Percentiles rank a stretch among this genome's conserved stretches.
phyloP scores from a whole-genome alignment of 2,888 invertebrate genomes.

The Papilio gigon region DNA sequence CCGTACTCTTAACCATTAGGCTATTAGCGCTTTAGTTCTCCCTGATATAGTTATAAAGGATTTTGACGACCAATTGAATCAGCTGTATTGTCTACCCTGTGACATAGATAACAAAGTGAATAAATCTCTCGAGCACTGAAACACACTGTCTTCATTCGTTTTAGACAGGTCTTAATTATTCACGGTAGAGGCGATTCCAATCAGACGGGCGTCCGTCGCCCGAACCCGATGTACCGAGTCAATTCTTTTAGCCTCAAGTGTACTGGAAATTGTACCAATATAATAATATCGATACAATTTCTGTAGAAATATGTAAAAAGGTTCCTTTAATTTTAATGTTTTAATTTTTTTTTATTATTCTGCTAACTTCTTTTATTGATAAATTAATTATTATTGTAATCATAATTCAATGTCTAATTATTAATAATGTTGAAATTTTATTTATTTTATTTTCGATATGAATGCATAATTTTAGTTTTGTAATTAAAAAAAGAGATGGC shows the following conservation, averaged over 20 bases:
- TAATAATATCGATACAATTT: background rate
- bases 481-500: background rate
- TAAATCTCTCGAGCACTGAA: constrained; percentile 26
- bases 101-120: constrained; percentile 30
- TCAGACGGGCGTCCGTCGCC: constrained; percentile 15
- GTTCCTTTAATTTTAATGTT: no score
- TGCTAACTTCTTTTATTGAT: no score
- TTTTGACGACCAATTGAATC: background rate
- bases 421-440: no score
- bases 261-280: background rate
- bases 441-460: no score
- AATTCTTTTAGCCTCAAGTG: constrained; percentile 13
- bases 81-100: constrained; percentile 23
- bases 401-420: no score
- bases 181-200: constrained; percentile 37
- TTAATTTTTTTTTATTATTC: no score
- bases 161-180: constrained; percentile 39
- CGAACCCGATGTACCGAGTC: constrained; percentile 23
- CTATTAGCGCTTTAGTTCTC: no score
- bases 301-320: no score
- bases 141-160: constrained; percentile 39
- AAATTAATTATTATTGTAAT: no score
- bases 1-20: no score
- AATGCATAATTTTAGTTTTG: no score
- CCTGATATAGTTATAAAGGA: no score